phyloP scores from a whole-genome alignment of 2,888 invertebrate genomes.

The Dynastes maya region DNA sequence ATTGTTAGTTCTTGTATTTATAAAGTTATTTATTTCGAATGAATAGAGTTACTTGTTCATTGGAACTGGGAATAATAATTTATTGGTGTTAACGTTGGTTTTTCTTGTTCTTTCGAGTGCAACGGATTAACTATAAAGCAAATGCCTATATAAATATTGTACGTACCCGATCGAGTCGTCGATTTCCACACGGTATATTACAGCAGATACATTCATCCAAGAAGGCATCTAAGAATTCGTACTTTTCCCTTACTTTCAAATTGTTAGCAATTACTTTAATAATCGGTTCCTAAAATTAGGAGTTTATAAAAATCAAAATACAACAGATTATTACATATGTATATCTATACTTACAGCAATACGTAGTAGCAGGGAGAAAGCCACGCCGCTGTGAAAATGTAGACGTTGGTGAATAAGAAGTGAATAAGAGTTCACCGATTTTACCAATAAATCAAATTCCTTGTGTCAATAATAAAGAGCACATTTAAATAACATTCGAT shows the following conservation, averaged over 20 bases:
- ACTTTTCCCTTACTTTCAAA: conserved; percentile 59
- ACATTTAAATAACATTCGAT: too few relatives aligned
- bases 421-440: conserved; percentile 72
- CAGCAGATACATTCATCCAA: conserved; percentile 53
- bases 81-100: too few relatives aligned
- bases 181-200: too few relatives aligned
- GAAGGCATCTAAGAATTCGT: conserved; percentile 63
- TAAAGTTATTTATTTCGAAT: too few relatives aligned
- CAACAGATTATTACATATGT: conserved; percentile 3
- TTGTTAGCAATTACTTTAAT: conserved; percentile 28
- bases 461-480: too few relatives aligned
- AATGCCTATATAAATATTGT: too few relatives aligned
- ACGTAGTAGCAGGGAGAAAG: conserved; percentile 70
- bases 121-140: too few relatives aligned
- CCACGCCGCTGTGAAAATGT: conserved; percentile 72
- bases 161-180: too few relatives aligned
- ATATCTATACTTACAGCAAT: conserved; percentile 69
- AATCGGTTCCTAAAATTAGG: conserved; percentile 41
- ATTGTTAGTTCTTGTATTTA: too few relatives aligned
- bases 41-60: too few relatives aligned
- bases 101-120: too few relatives aligned
- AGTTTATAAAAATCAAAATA: not conserved
- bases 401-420: conserved; percentile 73
- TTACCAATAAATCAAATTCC: conserved; percentile 35
- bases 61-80: too few relatives aligned